These are phyloP conservation scores for Styela clava DNA, from an alignment of 23 tunicate species.

Conservation along the genomic window DNA sequence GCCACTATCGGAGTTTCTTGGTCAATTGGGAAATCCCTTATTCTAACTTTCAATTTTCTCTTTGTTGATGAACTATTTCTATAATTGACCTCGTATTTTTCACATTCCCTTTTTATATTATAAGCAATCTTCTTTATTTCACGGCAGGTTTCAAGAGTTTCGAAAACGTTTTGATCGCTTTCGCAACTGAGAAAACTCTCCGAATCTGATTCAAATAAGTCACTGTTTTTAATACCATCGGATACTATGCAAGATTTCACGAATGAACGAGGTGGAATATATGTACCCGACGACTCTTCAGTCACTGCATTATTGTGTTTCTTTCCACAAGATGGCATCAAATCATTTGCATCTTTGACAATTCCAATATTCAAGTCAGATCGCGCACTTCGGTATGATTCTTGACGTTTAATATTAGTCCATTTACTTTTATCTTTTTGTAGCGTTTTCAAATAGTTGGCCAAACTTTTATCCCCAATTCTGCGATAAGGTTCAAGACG, in stretches of 20 bases:
- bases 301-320: neutral
- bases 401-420: neutral
- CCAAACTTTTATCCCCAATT: neutral
- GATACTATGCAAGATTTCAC: neutral
- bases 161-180: neutral
- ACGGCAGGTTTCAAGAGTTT: neutral
- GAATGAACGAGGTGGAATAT: neutral
- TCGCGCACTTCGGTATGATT: too few relatives aligned
- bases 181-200: neutral
- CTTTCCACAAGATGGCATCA: neutral
- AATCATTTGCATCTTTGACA: too few relatives aligned
- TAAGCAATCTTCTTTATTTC: slow-evolving; percentile 14
- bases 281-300: too few relatives aligned
- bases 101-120: neutral
- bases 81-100: neutral
- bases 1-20: neutral
- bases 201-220: neutral
- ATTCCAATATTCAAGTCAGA: too few relatives aligned
- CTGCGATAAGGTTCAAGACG: neutral
- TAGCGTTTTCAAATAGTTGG: neutral
- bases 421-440: neutral
- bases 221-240: neutral
- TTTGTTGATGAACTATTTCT: too few relatives aligned
- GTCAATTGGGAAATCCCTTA: neutral
- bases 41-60: slow-evolving; percentile 11